Evolutionary conservation across 2,888 invertebrate species (phyloP), one percentile per base, ranked within the genome.

Genomic region (Pristionchus mayeri): DNA sequence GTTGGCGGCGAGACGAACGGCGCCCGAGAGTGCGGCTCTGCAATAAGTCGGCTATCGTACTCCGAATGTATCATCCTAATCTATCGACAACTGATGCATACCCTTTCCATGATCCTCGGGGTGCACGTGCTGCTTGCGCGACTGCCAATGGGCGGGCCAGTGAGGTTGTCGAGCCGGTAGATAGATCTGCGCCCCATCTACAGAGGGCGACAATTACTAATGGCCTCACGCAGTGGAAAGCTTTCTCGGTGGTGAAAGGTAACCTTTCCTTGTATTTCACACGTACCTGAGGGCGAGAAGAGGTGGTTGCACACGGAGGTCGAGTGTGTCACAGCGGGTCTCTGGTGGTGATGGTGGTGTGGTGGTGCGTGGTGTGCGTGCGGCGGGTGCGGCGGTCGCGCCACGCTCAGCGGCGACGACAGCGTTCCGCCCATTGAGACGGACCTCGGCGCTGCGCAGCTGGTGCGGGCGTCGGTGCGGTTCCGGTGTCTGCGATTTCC

Each of bases 291-390:
- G 11, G 90, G 88, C 44, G 90, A 89, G 85, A 90, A 90, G 48
- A 90, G 87, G 85, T 90, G 90, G 85, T 90, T 90, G 85, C 90
- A 90, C 30, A 90, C 88, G 60, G 86, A 86, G 18, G 86, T 86
- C 7, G 85, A 84, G 40, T 82, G 81, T n/a, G 81, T 37, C 40
- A 80, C 80, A 40, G 76, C 30, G 21, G 48, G 76, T 18, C 44
- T 27, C n/a, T 27, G 37, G 18, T 37, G 34, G n/a, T 78, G 84
- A 30, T 24, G 18, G 18, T 60, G 37, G 48, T 84, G 84, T 18
- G 54, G 79, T n/a, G 34, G 54, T n/a, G 3, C 13, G 37, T 80
- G 57, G 40, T 50, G 71, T 24, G 54, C 37, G 34, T 78, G 80
- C 40, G 24, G 82, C 21, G 71, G 52, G 54, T 84, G 84, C 40